Base-by-base conservation (phyloP, 1,140 invertebrate species). In the Acyrthosiphon pisum region DNA sequence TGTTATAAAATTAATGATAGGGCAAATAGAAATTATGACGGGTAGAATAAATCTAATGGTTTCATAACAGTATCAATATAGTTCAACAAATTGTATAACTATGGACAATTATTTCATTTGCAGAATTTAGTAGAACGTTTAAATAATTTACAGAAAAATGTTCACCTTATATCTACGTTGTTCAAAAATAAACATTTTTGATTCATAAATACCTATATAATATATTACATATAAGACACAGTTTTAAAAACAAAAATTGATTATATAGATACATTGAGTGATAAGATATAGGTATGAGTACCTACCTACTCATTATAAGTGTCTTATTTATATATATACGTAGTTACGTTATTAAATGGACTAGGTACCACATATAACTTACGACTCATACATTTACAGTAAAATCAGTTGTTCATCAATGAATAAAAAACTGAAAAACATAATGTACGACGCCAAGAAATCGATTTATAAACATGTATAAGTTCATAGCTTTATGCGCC, bases 1-100 rank as follows among this genome's bases (percentile, higher is more conserved):
- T 56, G 53, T 60, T 90, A 18, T 41, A 60, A 60, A 90, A 60
- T 90, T 90, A 90, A 90, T 90, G 88, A 90, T 56, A 60, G 53
- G 88, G 35, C 53, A 90, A 90, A 60, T 60, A 60, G 35, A 60
- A 48, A 41, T 41, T 35, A 90, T n/a, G 88, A 90, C 53, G 88
- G 88, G 26, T 41, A 60, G 88, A 60, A 90, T 44, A 90, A 90
- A 60, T 90, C 37, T 41, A 60, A 90, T 44, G 37, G 53, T 90
- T 90, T 90, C 88, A 60, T 90, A 60, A 90, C 53, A 56, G 35
- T 89, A 60, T 90, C 18, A 23, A 89, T 48, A 50, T 35, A 50
- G 9, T 89, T 53, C 22, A 3, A 56, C 53, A 60, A 90, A 90
- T 90, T 90, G 50, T 90, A 90, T 60, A 90, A 90, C 50, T 90